phyloP scores from a whole-genome alignment of 92 coral and sea anemone genomes.

The Phenganax marumi region DNA sequence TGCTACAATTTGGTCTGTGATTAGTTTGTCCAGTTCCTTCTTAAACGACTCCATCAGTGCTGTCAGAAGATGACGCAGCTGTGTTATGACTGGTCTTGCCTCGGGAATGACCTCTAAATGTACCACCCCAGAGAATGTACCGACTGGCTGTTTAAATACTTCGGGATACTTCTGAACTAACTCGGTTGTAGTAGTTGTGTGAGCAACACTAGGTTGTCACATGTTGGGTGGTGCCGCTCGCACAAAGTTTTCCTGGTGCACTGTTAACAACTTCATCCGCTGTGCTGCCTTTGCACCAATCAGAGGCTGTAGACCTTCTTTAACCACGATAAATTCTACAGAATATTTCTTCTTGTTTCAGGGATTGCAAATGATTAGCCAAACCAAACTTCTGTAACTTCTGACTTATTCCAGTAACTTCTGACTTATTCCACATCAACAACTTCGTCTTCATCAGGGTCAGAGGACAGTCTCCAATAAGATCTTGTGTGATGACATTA shows the following conservation, averaged over 20 bases:
- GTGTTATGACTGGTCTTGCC: conserved; percentile 47
- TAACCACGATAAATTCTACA: no score
- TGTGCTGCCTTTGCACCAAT: no score
- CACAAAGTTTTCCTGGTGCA: conserved; percentile 32
- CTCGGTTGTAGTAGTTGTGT: no score
- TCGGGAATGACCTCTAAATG: conserved; percentile 22
- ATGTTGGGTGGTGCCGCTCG: background rate
- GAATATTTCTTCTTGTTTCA: no score
- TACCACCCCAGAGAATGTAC: conserved; percentile 46
- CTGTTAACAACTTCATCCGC: no score
- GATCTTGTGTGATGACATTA: no score
- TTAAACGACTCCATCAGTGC: conserved; percentile 48
- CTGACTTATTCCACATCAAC: no score
- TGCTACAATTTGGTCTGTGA: conserved; percentile 26
- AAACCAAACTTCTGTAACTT: conserved; percentile 48
- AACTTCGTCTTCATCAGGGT: conserved; percentile 10
- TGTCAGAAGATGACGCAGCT: conserved; percentile 46
- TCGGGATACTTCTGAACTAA: conserved; percentile 18
- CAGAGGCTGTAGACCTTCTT: no score
- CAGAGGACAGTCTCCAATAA: background rate
- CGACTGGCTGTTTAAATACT: conserved; percentile 50
- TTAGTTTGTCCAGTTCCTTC: conserved; percentile 37
- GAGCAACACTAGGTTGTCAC: no score
- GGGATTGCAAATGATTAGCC: conserved; percentile 45
- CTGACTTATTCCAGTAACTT: conserved; percentile 60